These are phyloP conservation scores for Saccostrea cuccullata DNA, from an alignment of 1,140 invertebrate genomes.

Conservation along the genomic window DNA sequence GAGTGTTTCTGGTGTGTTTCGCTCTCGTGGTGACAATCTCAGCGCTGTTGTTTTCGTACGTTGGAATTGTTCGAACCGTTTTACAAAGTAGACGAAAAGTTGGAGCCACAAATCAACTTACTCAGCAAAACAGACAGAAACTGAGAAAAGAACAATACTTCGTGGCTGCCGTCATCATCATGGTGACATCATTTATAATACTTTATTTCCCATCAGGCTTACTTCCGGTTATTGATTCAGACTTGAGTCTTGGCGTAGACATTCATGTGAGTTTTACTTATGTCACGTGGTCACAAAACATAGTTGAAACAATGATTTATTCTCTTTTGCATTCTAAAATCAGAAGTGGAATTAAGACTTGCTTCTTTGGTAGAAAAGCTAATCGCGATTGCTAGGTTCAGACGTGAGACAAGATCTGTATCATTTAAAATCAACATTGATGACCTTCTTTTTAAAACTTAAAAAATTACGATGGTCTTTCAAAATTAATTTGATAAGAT, in stretches of 20 bases:
- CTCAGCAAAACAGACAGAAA: background rate
- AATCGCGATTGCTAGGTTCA: background rate
- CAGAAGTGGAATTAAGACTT: background rate
- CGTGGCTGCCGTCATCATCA: background rate
- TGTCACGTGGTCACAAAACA: background rate
- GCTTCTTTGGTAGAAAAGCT: background rate
- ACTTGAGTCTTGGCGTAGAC: background rate
- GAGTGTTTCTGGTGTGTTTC: constrained; percentile 25
- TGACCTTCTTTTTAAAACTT: too few relatives aligned
- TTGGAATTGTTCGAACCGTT: constrained; percentile 13
- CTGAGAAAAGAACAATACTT: background rate
- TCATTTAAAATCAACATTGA: too few relatives aligned
- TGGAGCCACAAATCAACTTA: background rate
- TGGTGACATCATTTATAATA: constrained; percentile 21
- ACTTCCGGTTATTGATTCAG: constrained; percentile 5
- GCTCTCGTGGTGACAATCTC: constrained; percentile 1
- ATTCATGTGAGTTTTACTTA: constrained; percentile 25
- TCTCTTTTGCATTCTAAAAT: background rate
- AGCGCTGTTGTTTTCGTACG: background rate
- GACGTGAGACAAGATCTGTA: too few relatives aligned
- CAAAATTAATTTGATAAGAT: too few relatives aligned
- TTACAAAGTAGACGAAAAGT: constrained; percentile 18
- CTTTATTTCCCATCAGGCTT: background rate
- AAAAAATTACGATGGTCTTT: too few relatives aligned
- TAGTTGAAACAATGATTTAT: constrained; percentile 21